These are phyloP conservation scores for Cheilosia scutellata DNA, from an alignment of 2,888 invertebrate species.

Conservation along the genomic window DNA sequence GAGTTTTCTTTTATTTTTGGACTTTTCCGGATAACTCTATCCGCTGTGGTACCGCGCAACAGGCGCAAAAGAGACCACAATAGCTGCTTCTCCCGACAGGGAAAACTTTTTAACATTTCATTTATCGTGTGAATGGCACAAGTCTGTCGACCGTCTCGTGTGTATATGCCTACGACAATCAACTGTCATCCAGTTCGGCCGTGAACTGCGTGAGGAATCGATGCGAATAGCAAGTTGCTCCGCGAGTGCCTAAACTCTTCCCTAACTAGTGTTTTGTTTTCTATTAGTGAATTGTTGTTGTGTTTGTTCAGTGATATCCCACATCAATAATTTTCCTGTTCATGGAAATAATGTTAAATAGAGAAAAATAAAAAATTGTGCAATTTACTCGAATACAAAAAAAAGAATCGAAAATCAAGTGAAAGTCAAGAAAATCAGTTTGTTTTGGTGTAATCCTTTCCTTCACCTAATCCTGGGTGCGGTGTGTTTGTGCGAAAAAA, in stretches of 20 bases:
- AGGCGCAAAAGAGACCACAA: slow-evolving; percentile 69
- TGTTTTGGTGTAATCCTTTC: slow-evolving; percentile 56
- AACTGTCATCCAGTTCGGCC: slow-evolving; percentile 74
- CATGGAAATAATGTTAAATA: not conserved
- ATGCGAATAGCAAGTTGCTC: slow-evolving; percentile 62
- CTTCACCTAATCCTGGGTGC: slow-evolving; percentile 59
- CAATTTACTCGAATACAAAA: not conserved
- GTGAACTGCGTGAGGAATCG: slow-evolving; percentile 76
- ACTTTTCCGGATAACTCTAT: slow-evolving; percentile 49
- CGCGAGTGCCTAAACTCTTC: slow-evolving; percentile 50
- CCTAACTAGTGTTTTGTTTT: slow-evolving; percentile 36
- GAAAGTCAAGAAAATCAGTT: not conserved
- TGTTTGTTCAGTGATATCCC: slow-evolving; percentile 12
- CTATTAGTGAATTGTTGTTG: slow-evolving; percentile 5
- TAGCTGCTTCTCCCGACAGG: slow-evolving; percentile 8
- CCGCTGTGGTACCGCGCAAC: slow-evolving; percentile 41
- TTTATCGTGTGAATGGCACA: slow-evolving; percentile 3
- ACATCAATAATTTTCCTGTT: slow-evolving; percentile 13
- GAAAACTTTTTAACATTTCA: slow-evolving; percentile 21
- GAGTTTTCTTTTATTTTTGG: slow-evolving; percentile 21
- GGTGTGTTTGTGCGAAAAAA: slow-evolving; percentile 53
- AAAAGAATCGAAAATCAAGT: not conserved
- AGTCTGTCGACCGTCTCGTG: slow-evolving; percentile 50
- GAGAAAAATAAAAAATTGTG: slow-evolving; percentile 1
- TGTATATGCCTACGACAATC: slow-evolving; percentile 52